Percentiles rank a stretch among this genome's conserved stretches.
Conservation (phyloP, 2,888 invertebrate genomes). For the Hypolimnas misippus region DNA sequence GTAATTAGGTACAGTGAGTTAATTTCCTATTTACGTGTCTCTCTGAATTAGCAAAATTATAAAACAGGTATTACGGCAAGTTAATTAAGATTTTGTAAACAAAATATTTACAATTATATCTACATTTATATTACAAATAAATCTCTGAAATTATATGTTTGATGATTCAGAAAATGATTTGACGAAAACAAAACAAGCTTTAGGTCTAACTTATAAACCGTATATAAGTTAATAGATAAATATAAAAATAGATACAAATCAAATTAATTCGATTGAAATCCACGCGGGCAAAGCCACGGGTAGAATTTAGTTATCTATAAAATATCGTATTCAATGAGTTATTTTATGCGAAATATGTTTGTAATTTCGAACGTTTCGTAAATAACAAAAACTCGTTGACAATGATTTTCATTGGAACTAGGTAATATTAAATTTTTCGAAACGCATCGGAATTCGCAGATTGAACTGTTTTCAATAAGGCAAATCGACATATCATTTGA, state of each 20-base stretch:
- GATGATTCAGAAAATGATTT: too few species aligned
- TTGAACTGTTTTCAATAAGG: slow-evolving; percentile 29
- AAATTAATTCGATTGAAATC: too few species aligned
- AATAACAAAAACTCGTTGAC: neutral
- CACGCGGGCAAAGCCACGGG: too few species aligned
- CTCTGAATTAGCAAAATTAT: slow-evolving; percentile 73
- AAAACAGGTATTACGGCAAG: slow-evolving; percentile 57
- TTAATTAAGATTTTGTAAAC: slow-evolving; percentile 36
- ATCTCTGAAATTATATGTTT: too few species aligned
- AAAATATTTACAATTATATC: neutral
- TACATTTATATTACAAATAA: too few species aligned
- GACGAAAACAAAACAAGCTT: too few species aligned
- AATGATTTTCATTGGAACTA: slow-evolving; percentile 9
- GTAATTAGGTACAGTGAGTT: slow-evolving; percentile 81
- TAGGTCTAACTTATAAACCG: too few species aligned
- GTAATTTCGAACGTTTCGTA: neutral
- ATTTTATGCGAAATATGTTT: neutral
- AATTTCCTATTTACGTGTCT: slow-evolving; percentile 78
- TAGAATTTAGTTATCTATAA: too few species aligned
- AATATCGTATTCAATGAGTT: neutral
- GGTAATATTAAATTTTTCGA: slow-evolving; percentile 14
- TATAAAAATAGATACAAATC: too few species aligned
- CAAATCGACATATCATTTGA: slow-evolving; percentile 32
- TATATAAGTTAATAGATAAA: too few species aligned
- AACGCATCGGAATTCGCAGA: slow-evolving; percentile 7